Percentiles rank a stretch among this genome's conserved stretches.
Evolutionary conservation across 2,113 vertebrate genomes (phyloP).

Genomic region (Montifringilla adamsi): DNA sequence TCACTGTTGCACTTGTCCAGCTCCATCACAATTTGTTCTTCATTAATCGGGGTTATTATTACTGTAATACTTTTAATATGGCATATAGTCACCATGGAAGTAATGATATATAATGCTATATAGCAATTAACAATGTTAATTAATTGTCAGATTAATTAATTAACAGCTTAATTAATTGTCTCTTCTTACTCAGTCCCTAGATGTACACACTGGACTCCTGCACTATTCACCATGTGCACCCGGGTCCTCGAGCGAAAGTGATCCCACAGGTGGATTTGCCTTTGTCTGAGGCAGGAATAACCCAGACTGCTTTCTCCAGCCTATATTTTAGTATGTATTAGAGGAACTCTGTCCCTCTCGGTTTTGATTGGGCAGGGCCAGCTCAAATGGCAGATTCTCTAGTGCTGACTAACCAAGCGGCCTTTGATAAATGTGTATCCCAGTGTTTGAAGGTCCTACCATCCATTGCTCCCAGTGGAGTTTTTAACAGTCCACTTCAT

Average conservation of each 20-base stretch:
- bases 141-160: no score
- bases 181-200: neutral
- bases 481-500: neutral
- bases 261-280: neutral
- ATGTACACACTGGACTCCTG: fast-evolving
- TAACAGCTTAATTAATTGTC: neutral
- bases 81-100: neutral
- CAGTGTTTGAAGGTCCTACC: neutral
- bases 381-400: neutral
- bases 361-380: neutral
- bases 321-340: neutral
- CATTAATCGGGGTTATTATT: neutral
- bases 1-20: neutral
- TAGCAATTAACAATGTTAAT: neutral
- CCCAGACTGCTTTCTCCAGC: neutral
- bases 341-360: neutral
- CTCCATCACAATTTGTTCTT: neutral
- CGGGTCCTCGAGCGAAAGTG: neutral
- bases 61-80: no score
- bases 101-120: neutral
- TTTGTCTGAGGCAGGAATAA: neutral
- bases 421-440: neutral
- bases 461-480: neutral
- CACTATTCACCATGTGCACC: neutral
- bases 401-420: neutral